Evolutionary conservation across 2,797 vertebrate genomes (phyloP).

Genomic region (Micropoecilia bifurca): DNA sequence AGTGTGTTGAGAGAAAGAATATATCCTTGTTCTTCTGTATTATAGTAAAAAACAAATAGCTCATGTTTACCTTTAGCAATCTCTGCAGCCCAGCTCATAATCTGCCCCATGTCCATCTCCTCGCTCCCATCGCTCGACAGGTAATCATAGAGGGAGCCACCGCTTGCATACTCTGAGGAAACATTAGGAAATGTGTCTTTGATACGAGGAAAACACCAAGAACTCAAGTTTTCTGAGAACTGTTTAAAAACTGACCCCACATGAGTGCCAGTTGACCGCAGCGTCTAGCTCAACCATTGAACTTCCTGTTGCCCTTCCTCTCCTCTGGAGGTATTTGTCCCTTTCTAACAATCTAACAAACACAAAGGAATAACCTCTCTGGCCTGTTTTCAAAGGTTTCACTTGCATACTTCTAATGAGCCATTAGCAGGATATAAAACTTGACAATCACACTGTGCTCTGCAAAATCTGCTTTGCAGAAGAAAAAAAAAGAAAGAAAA

Average conservation of each 20-base stretch:
- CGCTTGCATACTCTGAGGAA: constrained; percentile 91
- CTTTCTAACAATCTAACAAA: constrained; percentile 30
- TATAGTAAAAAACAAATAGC: neutral
- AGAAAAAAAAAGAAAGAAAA: constrained; percentile 12
- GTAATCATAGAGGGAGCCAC: constrained; percentile 94
- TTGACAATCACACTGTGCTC: constrained; percentile 5
- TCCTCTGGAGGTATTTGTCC: constrained; percentile 14
- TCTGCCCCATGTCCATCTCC: constrained; percentile 95
- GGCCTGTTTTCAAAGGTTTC: constrained; percentile 31
- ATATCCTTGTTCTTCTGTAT: neutral
- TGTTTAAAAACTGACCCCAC: constrained; percentile 12
- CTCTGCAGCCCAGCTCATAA: constrained; percentile 97
- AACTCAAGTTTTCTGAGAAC: neutral
- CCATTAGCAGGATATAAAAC: neutral
- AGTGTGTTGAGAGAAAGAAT: neutral
- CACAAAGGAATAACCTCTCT: constrained; percentile 20
- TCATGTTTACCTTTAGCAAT: constrained; percentile 92
- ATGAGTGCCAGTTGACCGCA: neutral
- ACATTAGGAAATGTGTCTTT: constrained; percentile 9
- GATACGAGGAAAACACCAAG: neutral
- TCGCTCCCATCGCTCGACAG: constrained; percentile 94
- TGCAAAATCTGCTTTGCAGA: constrained; percentile 19
- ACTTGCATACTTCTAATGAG: constrained; percentile 5
- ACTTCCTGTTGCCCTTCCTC: neutral
- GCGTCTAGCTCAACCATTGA: neutral